phyloP scores from a whole-genome alignment of 2,113 vertebrate genomes.

The Synodontis membranacea region DNA sequence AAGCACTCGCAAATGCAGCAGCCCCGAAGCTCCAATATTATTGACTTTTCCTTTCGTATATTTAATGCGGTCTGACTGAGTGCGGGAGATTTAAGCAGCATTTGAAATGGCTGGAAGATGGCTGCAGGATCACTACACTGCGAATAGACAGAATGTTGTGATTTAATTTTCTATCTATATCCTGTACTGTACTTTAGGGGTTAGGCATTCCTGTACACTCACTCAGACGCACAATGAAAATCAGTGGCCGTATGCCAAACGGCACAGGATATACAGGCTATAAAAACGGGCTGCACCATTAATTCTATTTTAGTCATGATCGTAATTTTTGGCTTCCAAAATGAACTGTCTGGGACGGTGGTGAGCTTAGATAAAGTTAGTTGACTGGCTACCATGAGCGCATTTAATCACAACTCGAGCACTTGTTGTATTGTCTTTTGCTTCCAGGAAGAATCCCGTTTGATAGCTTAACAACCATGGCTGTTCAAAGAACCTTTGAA shows the following conservation, averaged over 20 bases:
- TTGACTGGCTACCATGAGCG: background rate
- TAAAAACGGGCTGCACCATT: background rate
- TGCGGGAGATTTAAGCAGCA: background rate
- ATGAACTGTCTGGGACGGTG: background rate
- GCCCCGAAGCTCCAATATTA: background rate
- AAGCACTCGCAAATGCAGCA: conserved; percentile 1
- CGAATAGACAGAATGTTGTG: conserved; percentile 1
- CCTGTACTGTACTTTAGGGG: conserved; percentile 40
- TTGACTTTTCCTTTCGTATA: background rate
- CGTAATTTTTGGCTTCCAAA: background rate
- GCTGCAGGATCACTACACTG: background rate
- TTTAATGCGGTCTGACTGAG: conserved; percentile 6
- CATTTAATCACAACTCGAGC: background rate
- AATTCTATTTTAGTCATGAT: background rate
- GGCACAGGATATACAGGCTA: background rate
- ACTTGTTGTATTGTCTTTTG: background rate
- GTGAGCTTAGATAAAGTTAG: background rate
- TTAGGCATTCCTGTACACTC: conserved; percentile 52
- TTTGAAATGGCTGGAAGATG: background rate
- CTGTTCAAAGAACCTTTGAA: background rate
- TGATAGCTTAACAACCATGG: background rate
- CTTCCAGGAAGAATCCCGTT: background rate
- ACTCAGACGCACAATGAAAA: conserved; percentile 13
- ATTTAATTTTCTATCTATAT: conserved; percentile 23
- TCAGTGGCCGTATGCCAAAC: conserved; percentile 8